phyloP scores from a whole-genome alignment of 37 sponge, comb jelly and placozoan genomes.

The Diacarnus erythraeanus region DNA sequence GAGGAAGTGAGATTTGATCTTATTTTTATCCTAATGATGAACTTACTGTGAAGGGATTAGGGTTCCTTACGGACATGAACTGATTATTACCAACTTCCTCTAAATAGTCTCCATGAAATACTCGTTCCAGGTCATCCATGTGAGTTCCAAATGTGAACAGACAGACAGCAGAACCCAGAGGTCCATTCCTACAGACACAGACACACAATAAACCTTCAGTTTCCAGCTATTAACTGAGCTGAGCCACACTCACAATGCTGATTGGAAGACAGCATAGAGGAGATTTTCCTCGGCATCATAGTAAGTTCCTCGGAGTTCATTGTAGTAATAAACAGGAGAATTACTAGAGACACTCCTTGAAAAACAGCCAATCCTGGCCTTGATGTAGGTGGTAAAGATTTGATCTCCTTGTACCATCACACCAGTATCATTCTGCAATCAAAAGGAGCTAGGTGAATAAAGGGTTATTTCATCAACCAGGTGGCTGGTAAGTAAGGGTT shows the following conservation, averaged over 20 bases:
- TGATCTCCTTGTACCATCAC: neutral
- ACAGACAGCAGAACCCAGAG: conserved; percentile 83
- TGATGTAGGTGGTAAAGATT: conserved; percentile 46
- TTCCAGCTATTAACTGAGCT: neutral
- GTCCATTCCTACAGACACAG: conserved; percentile 63
- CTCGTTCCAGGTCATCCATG: conserved; percentile 27
- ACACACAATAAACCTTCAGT: neutral
- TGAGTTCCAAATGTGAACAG: conserved; percentile 55
- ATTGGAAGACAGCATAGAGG: conserved; percentile 64
- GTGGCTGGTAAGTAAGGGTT: neutral
- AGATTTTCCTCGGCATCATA: neutral
- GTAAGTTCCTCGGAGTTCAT: conserved; percentile 54
- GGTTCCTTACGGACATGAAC: neutral
- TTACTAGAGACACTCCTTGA: neutral
- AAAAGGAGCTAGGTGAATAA: too few species aligned
- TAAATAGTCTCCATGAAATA: conserved; percentile 48
- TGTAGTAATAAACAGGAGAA: conserved; percentile 45
- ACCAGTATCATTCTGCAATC: conserved; percentile 57
- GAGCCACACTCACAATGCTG: conserved; percentile 31
- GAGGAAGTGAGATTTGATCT: too few species aligned
- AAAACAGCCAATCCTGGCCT: conserved; percentile 49
- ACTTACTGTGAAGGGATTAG: conserved; percentile 28
- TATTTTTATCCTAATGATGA: too few species aligned
- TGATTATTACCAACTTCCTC: neutral
- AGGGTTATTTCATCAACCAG: too few species aligned